Conservation (phyloP, 2,113 vertebrate genomes). For the Corydoras maculifer region DNA sequence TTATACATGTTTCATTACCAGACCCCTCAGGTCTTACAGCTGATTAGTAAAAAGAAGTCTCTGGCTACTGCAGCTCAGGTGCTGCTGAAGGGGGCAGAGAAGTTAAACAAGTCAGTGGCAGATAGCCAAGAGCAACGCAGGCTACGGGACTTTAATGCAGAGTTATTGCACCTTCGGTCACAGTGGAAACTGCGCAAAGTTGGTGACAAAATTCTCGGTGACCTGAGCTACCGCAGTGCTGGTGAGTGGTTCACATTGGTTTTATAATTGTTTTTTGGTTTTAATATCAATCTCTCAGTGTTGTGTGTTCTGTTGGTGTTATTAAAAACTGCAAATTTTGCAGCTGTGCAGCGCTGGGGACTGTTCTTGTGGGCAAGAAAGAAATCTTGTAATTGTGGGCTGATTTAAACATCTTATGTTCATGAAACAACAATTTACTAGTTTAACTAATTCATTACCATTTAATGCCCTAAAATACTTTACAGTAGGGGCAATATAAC, state of each 20-base stretch:
- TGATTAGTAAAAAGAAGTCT: constrained; percentile 94
- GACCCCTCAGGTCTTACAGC: constrained; percentile 85
- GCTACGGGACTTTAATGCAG: constrained; percentile 94
- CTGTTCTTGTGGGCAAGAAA: too few relatives aligned
- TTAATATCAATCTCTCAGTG: too few relatives aligned
- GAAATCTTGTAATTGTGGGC: too few relatives aligned
- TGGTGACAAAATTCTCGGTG: constrained; percentile 95
- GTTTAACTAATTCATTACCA: too few relatives aligned
- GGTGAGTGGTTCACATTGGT: constrained; percentile 58
- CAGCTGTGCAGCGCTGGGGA: too few relatives aligned
- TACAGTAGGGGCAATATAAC: too few relatives aligned
- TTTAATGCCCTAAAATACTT: too few relatives aligned
- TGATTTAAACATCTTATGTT: too few relatives aligned
- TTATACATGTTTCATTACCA: constrained; percentile 42
- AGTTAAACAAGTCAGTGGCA: constrained; percentile 83
- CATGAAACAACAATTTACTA: too few relatives aligned
- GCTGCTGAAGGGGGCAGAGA: constrained; percentile 88
- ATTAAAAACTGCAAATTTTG: too few relatives aligned
- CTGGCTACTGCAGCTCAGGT: constrained; percentile 88
- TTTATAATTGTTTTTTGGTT: background rate
- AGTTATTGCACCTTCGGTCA: constrained; percentile 85
- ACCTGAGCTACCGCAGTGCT: constrained; percentile 94
- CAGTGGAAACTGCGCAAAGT: constrained; percentile 98
- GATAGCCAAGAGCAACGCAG: constrained; percentile 92
- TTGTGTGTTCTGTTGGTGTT: too few relatives aligned